Conservation (phyloP, 2,113 vertebrate species). For the Dicerorhinus sumatrensis region DNA sequence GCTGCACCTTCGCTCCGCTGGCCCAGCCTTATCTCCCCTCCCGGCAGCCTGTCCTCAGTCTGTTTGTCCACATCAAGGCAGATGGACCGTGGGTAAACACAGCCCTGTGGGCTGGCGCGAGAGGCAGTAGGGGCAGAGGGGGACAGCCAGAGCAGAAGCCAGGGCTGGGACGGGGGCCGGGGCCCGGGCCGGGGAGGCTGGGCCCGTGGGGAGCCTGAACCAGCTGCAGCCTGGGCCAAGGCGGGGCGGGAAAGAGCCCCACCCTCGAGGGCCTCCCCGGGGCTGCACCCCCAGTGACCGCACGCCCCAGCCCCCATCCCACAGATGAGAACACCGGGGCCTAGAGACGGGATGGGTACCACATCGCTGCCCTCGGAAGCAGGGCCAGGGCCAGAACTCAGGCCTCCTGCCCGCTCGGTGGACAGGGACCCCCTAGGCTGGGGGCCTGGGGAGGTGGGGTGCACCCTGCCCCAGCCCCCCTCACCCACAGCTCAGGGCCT, state of each 20-base stretch:
- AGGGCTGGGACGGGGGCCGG: not conserved
- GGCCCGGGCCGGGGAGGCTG: not conserved
- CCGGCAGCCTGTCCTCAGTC: not conserved
- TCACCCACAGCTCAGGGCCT: not conserved
- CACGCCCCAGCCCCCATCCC: not conserved
- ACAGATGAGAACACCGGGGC: not conserved
- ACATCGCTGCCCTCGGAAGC: accelerated
- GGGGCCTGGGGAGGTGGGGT: not conserved
- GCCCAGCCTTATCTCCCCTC: not conserved
- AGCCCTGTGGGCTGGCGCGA: accelerated
- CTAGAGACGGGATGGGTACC: accelerated
- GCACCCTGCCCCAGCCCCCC: too few relatives aligned
- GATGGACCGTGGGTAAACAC: not conserved
- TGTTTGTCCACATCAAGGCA: not conserved
- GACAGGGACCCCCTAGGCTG: not conserved
- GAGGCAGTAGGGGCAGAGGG: not conserved
- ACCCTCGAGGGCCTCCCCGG: not conserved
- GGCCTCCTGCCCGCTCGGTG: not conserved
- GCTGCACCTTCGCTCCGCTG: slow-evolving; percentile 71
- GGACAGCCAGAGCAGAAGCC: not conserved
- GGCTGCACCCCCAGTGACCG: not conserved
- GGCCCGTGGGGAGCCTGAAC: not conserved
- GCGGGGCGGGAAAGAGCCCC: not conserved
- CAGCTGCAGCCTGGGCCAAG: not conserved
- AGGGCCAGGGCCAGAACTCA: not conserved